phyloP scores from a whole-genome alignment of 2,797 vertebrate species.

The Columba guinea region DNA sequence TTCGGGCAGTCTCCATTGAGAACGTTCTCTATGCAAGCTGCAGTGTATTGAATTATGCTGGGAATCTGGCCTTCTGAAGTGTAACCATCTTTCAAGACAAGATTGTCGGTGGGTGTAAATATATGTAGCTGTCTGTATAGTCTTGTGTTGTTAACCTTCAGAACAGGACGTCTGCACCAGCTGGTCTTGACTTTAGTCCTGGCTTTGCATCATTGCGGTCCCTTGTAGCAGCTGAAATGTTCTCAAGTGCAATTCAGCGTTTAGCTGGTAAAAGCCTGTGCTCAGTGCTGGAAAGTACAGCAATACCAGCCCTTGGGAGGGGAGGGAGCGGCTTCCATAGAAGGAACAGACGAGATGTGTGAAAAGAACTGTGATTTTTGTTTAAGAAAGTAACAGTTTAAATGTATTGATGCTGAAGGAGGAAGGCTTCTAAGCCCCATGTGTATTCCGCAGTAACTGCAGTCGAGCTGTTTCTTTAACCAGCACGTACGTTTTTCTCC shows the following conservation, averaged over 20 bases:
- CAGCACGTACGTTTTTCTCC: neutral
- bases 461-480: neutral
- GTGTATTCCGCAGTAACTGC: neutral
- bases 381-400: neutral
- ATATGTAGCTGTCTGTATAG: neutral
- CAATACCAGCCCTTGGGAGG: neutral
- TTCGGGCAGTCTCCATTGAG: neutral
- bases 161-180: neutral
- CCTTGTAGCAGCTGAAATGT: accelerated
- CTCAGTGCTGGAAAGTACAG: neutral
- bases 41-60: neutral
- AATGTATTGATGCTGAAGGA: neutral
- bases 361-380: neutral
- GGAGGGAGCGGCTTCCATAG: neutral
- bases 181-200: neutral
- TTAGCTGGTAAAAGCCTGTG: neutral
- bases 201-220: accelerated
- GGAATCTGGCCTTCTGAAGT: neutral
- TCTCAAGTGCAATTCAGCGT: neutral
- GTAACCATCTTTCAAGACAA: neutral
- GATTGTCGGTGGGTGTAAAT: neutral
- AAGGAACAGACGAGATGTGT: neutral
- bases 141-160: neutral
- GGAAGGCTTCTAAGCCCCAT: neutral
- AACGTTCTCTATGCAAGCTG: neutral